Evolutionary conservation across 1,140 invertebrate species (phyloP), one percentile per base, ranked within the genome.

Genomic region (Drosophila bocqueti): DNA sequence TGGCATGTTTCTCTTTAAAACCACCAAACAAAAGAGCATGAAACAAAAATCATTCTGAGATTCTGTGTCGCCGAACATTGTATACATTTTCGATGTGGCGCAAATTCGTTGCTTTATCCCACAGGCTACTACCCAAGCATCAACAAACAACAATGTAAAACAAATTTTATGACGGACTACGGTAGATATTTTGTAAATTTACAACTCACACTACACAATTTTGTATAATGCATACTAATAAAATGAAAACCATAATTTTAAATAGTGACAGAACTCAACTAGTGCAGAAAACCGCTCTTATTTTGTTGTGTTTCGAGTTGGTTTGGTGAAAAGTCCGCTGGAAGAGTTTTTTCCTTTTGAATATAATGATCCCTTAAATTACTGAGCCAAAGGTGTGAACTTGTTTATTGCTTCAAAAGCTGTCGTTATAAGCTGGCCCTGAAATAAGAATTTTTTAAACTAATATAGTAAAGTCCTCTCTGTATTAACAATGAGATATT

Each of bases 131-230:
- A 52, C 49, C 49, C 49, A 71, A 58, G 65, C 63, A 79, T 76
- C 40, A 58, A 67, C 76, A 75, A 78, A 67, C 76, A 75, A 78
- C 34, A 42, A 64, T 65, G 52, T 79, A 66, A 76, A 76, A 52
- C 55, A 77, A 60, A 69, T 77, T 78, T 81, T 73, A 79, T 89
- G 85, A 89, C 85, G 81, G 77, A 89, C 50, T 87, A 84, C 76
- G 74, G 78, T 84, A 89, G 84, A 76, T 89, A 84, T 90, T 76
- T 87, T 87, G 78, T 89, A 89, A 89, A 90, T 84, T 84, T 89
- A 84, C 78, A 83, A 83, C 76, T 68, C 75, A 89, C 58, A 87
- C 76, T 71, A 81, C 66, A 82, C 66, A 82, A 77, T 83, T 86
- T 86, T 74, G 71, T 74, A 74, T 74, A 75, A 75, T 75, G 71